Base-by-base conservation (phyloP, 2,797 vertebrate species). In the Brotula barbata region DNA sequence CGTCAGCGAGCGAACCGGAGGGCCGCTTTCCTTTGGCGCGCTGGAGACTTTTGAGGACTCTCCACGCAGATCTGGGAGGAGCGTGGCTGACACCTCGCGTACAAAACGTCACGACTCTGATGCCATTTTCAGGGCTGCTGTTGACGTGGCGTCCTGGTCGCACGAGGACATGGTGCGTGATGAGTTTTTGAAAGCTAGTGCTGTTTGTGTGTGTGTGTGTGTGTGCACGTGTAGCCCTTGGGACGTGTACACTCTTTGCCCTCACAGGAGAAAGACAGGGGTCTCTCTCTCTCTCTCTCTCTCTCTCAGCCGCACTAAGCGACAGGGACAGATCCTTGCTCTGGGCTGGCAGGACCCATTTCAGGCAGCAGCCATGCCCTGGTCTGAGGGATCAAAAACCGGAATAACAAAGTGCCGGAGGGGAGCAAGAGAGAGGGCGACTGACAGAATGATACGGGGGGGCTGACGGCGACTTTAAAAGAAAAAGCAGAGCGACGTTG, bases 341-440 rank as follows among this genome's bases (percentile, higher is more conserved):
- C 33, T 1, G 25, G 75, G 77, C 65, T 70, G 62, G 68, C 66
- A 73, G 63, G 68, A 58, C 43, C 59, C 23, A 51, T 73, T 80
- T 73, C 47, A 64, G 55, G 58, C 68, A 56, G 57, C 9, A 50
- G 68, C 74, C 34, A 12, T 42, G 71, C 54, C 73, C 64, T 9
- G 56, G 57, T 79, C 67, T 66, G 47, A 53, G 55, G 74, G 77
- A 82, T 85, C 80, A n/a, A 65, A 73, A 75, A 77, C 46, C 62
- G 45, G 55, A 46, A 65, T 12, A 68, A 74, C 71, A 75, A 71
- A 58, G 50, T 19, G 73, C 83, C 73, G 55, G 57, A 80, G 76
- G 82, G 60, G 46, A 73, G 62, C 36, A 53, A 59, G 53, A 49
- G 59, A 46, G 53, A 49, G 19, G 62, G 41, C 56, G 13, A 22